Percentiles rank a stretch among this genome's conserved stretches.
phyloP scores from a whole-genome alignment of 2,888 invertebrate species.

The Machimus rusticus region DNA sequence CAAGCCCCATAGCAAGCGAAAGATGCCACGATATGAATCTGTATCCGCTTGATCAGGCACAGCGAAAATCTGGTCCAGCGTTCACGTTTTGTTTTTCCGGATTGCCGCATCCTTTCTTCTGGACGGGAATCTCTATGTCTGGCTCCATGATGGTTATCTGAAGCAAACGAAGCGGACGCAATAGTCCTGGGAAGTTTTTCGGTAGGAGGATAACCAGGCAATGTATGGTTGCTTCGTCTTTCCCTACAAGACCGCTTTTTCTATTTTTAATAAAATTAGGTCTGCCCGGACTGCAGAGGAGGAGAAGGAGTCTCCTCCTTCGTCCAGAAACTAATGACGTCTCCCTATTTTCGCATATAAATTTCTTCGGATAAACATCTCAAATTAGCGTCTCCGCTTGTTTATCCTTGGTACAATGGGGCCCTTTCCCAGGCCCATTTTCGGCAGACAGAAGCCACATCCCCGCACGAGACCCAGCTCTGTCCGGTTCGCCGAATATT shows the following conservation, averaged over 20 bases:
- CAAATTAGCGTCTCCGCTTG: constrained; percentile 35
- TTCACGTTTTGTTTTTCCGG: constrained; percentile 31
- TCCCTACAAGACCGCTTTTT: neutral
- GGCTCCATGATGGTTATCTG: constrained; percentile 40
- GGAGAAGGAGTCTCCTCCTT: neutral
- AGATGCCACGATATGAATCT: constrained; percentile 15
- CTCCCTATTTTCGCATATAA: constrained; percentile 31
- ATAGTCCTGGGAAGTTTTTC: constrained; percentile 10
- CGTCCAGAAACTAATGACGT: constrained; percentile 15
- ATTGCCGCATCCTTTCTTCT: constrained; percentile 16
- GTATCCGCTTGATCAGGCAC: constrained; percentile 18
- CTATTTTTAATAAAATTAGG: constrained; percentile 36
- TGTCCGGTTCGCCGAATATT: neutral
- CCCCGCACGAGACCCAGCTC: neutral
- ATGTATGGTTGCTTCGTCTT: neutral
- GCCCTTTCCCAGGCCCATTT: neutral
- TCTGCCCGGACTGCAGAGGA: neutral
- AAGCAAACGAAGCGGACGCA: constrained; percentile 21
- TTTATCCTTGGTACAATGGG: constrained; percentile 5
- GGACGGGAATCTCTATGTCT: constrained; percentile 17
- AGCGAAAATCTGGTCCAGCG: neutral
- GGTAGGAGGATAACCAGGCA: neutral
- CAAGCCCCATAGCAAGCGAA: neutral
- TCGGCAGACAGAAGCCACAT: neutral
- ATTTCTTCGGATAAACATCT: constrained; percentile 34